These are phyloP conservation scores for Microchirus variegatus DNA, from an alignment of 2,797 vertebrate genomes.

Conservation along the genomic window DNA sequence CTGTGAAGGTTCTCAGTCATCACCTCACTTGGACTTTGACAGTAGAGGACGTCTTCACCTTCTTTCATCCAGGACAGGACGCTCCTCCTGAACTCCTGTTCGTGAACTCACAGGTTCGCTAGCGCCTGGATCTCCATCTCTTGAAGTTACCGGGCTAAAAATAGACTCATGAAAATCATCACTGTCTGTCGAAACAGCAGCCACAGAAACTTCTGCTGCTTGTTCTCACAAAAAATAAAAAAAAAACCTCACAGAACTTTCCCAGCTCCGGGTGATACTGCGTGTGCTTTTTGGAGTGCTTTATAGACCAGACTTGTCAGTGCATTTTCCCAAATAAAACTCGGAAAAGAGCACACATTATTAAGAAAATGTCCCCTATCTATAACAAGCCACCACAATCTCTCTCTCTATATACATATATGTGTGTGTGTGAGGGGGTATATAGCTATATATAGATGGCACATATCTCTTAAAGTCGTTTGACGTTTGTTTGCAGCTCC, in stretches of 20 bases:
- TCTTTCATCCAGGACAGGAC: no score
- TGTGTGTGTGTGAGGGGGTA: not conserved
- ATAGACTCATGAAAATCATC: not conserved
- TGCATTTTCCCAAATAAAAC: not conserved
- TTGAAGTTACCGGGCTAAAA: no score
- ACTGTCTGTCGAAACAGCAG: not conserved
- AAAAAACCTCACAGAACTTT: not conserved
- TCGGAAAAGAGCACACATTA: slow-evolving; percentile 4
- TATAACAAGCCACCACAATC: not conserved
- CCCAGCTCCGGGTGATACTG: not conserved
- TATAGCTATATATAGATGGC: not conserved
- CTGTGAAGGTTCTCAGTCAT: no score
- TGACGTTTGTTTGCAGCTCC: slow-evolving; percentile 34
- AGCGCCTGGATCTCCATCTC: no score
- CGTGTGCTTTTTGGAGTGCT: not conserved
- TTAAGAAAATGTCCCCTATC: slow-evolving; percentile 13
- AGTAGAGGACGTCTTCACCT: no score
- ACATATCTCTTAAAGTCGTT: slow-evolving; percentile 9
- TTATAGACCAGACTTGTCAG: not conserved
- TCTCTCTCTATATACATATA: no score
- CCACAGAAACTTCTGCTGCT: not conserved
- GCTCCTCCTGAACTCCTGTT: no score
- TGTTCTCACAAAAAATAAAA: slow-evolving; percentile 11
- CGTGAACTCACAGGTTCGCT: not conserved
- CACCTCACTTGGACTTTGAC: no score